A percentile compares a stretch with the other conserved stretches of the same genome.
phyloP scores from a whole-genome alignment of 1,140 invertebrate species.

The Micrasema minimum region DNA sequence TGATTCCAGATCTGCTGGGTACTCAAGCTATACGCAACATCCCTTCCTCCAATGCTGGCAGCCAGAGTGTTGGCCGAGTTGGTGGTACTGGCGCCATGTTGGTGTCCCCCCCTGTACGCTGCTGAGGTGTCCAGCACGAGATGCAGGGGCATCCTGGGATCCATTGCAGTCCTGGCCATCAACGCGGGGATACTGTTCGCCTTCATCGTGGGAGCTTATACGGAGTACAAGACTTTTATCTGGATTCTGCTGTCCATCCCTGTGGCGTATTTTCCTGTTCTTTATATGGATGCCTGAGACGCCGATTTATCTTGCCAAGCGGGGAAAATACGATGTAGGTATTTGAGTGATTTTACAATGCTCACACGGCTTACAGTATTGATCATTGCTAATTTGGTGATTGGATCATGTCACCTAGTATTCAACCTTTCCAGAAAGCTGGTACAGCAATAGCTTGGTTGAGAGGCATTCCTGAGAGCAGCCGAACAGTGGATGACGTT shows the following conservation, averaged over 20 bases:
- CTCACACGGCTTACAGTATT: not conserved
- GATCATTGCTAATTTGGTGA: not conserved
- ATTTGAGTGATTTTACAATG: not conserved
- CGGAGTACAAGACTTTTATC: conserved; percentile 61
- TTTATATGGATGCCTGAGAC: conserved; percentile 68
- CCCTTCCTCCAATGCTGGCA: conserved; percentile 56
- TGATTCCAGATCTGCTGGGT: conserved; percentile 44
- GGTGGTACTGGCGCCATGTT: conserved; percentile 59
- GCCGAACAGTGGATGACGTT: not conserved
- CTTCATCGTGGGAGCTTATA: conserved; percentile 64
- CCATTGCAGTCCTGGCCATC: conserved; percentile 65
- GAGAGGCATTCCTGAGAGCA: conserved; percentile 7
- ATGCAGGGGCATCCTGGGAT: conserved; percentile 64
- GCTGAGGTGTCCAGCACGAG: conserved; percentile 60
- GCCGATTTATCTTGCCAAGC: conserved; percentile 64
- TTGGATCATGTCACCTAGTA: too few species aligned
- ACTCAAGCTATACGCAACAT: conserved; percentile 58
- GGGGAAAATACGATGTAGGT: conserved; percentile 62
- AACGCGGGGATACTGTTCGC: conserved; percentile 66
- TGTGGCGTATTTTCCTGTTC: conserved; percentile 59
- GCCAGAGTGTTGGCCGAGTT: conserved; percentile 60
- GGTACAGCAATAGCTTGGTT: conserved; percentile 29
- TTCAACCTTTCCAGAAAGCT: conserved; percentile 28
- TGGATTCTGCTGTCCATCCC: conserved; percentile 64
- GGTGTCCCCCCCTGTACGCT: conserved; percentile 62